These are phyloP conservation scores for Anser cygnoides DNA, from an alignment of 2,113 vertebrate species.

Conservation along the genomic window DNA sequence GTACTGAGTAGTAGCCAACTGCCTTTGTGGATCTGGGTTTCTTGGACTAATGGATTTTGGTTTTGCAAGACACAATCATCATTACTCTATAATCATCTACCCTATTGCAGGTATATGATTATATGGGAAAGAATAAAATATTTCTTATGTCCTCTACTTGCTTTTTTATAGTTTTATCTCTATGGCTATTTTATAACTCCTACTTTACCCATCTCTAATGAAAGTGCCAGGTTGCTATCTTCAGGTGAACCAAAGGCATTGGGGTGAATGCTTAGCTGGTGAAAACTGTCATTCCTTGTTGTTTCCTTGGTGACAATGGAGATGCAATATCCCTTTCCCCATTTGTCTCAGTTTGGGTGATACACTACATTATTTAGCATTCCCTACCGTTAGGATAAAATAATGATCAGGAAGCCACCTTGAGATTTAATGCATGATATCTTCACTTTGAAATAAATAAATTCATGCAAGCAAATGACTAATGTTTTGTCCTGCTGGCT, in stretches of 20 bases:
- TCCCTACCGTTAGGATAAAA: neutral
- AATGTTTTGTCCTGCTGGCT: neutral
- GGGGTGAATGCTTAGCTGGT: conserved; percentile 18
- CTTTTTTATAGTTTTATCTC: neutral
- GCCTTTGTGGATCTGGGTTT: neutral
- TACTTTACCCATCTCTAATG: neutral
- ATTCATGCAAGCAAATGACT: neutral
- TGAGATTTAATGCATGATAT: neutral
- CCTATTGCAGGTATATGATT: neutral
- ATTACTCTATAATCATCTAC: neutral
- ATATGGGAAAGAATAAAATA: neutral
- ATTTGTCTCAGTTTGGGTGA: neutral
- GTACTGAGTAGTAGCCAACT: rapidly evolving
- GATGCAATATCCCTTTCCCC: neutral
- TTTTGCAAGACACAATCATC: neutral
- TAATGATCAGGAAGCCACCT: conserved; percentile 5
- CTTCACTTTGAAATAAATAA: conserved; percentile 14
- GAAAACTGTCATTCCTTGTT: neutral
- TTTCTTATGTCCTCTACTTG: neutral
- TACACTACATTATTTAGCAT: neutral
- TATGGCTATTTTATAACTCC: neutral
- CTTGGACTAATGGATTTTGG: neutral
- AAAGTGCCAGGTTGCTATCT: neutral
- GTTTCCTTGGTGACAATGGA: conserved; percentile 31
- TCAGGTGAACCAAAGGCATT: neutral